Conservation (phyloP, 2,888 invertebrate genomes). For the Erebia ligea region DNA sequence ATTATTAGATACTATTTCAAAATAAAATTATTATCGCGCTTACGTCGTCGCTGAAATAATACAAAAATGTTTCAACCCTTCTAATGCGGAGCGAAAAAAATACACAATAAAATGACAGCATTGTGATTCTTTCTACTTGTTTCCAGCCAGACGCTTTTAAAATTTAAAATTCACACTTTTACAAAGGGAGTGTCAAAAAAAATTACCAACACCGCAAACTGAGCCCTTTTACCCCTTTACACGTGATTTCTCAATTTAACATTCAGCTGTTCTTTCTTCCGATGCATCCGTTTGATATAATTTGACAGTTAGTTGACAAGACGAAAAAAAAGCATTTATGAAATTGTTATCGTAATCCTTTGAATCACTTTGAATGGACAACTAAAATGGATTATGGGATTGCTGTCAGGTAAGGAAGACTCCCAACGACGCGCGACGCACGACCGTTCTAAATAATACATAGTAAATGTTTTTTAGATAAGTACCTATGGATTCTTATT, state of each 20-base stretch:
- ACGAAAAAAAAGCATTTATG: conserved; percentile 52
- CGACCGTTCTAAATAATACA: too few relatives aligned
- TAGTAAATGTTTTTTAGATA: background rate
- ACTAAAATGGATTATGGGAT: conserved; percentile 64
- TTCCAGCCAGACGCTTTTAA: conserved; percentile 49
- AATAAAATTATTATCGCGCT: conserved; percentile 14
- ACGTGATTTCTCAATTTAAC: conserved; percentile 62
- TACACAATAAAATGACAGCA: conserved; percentile 51
- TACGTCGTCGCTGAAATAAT: conserved; percentile 23
- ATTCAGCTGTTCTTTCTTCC: conserved; percentile 64
- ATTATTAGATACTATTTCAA: background rate
- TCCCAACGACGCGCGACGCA: conserved; percentile 49
- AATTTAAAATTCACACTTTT: conserved; percentile 53
- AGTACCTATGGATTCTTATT: background rate
- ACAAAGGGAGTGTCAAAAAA: conserved; percentile 70
- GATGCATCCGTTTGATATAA: conserved; percentile 68
- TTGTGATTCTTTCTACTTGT: conserved; percentile 46
- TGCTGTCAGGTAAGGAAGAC: conserved; percentile 59
- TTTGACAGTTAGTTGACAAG: conserved; percentile 74
- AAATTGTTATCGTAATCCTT: conserved; percentile 63
- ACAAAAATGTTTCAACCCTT: conserved; percentile 50
- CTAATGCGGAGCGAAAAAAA: conserved; percentile 45
- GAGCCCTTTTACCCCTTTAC: conserved; percentile 57
- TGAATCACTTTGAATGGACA: conserved; percentile 49
- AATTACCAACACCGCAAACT: conserved; percentile 60